Evolutionary conservation across 2,888 invertebrate genomes (phyloP).

Genomic region (Luperina nickerlii): DNA sequence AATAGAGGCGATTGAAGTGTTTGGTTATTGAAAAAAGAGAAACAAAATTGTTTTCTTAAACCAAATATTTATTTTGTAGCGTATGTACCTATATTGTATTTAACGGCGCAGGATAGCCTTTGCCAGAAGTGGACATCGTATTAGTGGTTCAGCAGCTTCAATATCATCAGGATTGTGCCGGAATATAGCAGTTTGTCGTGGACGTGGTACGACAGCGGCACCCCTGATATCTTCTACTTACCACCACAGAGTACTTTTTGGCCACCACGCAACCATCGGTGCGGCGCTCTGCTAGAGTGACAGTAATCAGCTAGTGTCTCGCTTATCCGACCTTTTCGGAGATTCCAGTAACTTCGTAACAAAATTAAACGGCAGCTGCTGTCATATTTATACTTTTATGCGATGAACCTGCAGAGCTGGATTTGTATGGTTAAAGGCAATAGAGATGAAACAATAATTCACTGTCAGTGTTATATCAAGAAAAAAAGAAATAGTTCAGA

Average conservation of each 20-base stretch:
- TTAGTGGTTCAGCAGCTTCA: neutral
- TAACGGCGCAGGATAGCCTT: too few species aligned
- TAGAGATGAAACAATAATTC: slow-evolving; percentile 7
- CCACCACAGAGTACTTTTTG: too few species aligned
- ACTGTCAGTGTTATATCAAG: slow-evolving; percentile 9
- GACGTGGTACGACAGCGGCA: too few species aligned
- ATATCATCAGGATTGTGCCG: neutral
- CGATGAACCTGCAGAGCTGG: neutral
- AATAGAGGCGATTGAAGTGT: neutral
- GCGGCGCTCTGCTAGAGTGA: neutral
- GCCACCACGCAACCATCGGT: too few species aligned
- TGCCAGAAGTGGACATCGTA: too few species aligned
- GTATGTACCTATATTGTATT: neutral
- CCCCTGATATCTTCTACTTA: neutral
- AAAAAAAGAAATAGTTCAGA: slow-evolving; percentile 6
- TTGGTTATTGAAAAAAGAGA: slow-evolving; percentile 1
- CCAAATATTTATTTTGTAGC: neutral
- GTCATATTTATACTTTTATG: too few species aligned
- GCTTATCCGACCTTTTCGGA: neutral
- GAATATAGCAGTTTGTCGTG: neutral
- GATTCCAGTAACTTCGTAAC: neutral
- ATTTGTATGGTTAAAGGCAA: too few species aligned
- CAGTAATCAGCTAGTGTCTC: neutral
- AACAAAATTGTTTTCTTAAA: neutral
- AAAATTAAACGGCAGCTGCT: neutral